Conservation (phyloP, 2,888 invertebrate genomes). For the Ctenicera cuprea region DNA sequence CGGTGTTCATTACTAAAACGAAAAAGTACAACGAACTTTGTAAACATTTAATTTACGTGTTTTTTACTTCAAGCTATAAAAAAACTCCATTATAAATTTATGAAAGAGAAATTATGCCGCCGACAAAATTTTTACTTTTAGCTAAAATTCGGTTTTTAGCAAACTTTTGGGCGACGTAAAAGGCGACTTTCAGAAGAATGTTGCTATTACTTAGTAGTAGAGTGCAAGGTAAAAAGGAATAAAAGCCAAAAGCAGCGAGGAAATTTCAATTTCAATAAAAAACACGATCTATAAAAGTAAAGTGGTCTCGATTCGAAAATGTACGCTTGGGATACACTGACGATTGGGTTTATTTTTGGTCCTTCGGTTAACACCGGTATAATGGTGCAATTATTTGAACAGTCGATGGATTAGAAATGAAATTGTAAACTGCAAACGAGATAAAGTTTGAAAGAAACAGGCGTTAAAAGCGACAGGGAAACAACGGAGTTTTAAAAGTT, state of each 20-base stretch:
- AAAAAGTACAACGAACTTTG: slow-evolving; percentile 23
- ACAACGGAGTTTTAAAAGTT: background rate
- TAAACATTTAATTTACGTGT: slow-evolving; percentile 18
- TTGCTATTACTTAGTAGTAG: slow-evolving; percentile 11
- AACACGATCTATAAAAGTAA: slow-evolving; percentile 37
- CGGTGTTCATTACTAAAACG: slow-evolving; percentile 25
- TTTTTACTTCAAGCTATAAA: slow-evolving; percentile 2
- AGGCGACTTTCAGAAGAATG: slow-evolving; percentile 7
- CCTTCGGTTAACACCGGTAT: background rate
- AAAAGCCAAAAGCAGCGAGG: slow-evolving; percentile 17
- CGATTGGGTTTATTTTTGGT: slow-evolving; percentile 14
- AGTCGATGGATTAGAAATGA: background rate
- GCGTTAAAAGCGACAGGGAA: background rate
- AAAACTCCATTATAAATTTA: slow-evolving; percentile 7
- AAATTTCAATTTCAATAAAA: slow-evolving; percentile 39
- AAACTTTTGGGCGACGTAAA: background rate
- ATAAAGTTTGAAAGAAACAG: background rate
- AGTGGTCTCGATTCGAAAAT: slow-evolving; percentile 35
- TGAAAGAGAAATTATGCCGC: background rate
- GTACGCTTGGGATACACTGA: slow-evolving; percentile 25
- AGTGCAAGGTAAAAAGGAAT: slow-evolving; percentile 22
- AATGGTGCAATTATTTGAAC: slow-evolving; percentile 12
- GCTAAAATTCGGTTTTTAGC: background rate
- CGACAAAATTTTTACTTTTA: background rate
- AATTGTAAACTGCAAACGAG: background rate